A percentile compares a stretch with the other conserved stretches of the same genome.
Conservation (phyloP, 2,113 vertebrate species). For the Zapus hudsonius region DNA sequence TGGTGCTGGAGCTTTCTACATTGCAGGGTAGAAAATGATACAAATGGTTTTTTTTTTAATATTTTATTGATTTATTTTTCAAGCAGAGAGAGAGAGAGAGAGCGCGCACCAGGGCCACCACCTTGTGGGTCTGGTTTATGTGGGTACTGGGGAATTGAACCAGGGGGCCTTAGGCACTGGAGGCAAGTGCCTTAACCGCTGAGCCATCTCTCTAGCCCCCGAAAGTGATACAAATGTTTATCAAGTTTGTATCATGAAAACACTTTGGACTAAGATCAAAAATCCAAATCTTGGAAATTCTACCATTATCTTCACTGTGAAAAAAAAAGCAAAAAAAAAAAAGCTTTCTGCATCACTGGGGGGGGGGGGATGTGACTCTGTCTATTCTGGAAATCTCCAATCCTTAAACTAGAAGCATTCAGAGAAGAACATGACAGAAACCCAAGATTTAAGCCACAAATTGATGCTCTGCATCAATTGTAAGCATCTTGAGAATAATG, state of each 20-base stretch:
- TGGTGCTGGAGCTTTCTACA: not conserved
- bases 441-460: not conserved
- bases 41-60: too few species aligned
- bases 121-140: too few species aligned
- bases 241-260: not conserved
- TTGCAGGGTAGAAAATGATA: not conserved
- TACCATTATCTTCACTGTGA: not conserved
- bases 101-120: too few species aligned
- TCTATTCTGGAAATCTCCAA: not conserved
- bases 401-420: too few species aligned
- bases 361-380: not conserved
- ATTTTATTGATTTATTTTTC: too few species aligned
- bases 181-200: too few species aligned
- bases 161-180: too few species aligned
- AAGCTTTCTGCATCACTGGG: not conserved
- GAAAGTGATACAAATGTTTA: not conserved
- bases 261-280: not conserved
- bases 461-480: not conserved
- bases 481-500: not conserved
- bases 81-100: too few species aligned
- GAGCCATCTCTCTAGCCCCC: too few species aligned
- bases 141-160: too few species aligned
- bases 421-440: accelerated
- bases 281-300: not conserved
- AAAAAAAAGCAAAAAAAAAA: constrained; percentile 20